Evolutionary conservation across 1,140 invertebrate genomes (phyloP), one percentile per base, ranked within the genome.

Genomic region (Coptotermes formosanus): DNA sequence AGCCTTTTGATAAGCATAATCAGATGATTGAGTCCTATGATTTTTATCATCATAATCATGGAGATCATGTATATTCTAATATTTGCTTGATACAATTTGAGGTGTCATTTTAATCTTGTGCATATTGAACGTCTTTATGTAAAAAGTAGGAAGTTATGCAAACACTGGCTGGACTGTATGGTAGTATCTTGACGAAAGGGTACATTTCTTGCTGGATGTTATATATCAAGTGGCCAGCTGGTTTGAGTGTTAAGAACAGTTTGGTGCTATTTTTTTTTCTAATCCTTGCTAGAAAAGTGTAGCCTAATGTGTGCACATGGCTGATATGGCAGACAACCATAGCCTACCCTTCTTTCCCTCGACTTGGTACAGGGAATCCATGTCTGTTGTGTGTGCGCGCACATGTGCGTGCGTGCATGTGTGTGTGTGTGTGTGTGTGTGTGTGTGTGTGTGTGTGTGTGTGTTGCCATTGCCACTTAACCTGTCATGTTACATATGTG

Each of bases 181-280:
- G 64, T 75, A 75, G n/a, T 75, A 75, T 75, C 64, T 75, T 30
- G 64, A 75, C 64, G n/a, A 75, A 75, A 75, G 64, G 3, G 64
- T 30, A 75, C 64, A n/a, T 75, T 30, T 75, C 59, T 64, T 64
- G 21, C 64, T 75, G 64, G 16, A 75, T 75, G n/a, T n/a, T 75
- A 3, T 30, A 75, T n/a, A 75, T n/a, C 64, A 75, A 30, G 7
- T 75, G 9, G 64, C 64, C n/a, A 25, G 64, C n/a, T 30, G 64
- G 64, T 75, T 30, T 16, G 48, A 59, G n/a, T 84, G 83, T 52
- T 30, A 14, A 52, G 83, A 52, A 32, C 14, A 84, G 83, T 84
- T 84, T 84, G 83, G 83, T 84, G 83, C 83, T 84, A 84, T 83
- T 83, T 84, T 83, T 83, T 52, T 84, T 84, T 30, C 64, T 75